These are phyloP conservation scores for Chiloscyllium plagiosum DNA, from an alignment of 2,113 vertebrate genomes.

Conservation along the genomic window DNA sequence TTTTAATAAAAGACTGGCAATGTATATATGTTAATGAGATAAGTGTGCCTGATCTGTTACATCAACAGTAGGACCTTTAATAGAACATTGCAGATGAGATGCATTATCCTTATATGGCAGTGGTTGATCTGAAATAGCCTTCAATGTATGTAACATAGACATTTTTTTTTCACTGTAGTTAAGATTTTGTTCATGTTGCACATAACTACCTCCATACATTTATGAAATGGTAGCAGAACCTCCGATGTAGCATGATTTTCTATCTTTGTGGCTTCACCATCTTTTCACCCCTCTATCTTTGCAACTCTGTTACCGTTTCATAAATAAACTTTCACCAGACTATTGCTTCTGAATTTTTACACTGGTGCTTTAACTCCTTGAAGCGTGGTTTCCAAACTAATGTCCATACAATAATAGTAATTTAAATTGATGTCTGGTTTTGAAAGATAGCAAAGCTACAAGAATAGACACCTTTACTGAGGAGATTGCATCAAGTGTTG, in stretches of 20 bases:
- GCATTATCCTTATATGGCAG: neutral
- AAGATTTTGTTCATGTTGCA: constrained; percentile 54
- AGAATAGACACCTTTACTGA: constrained; percentile 12
- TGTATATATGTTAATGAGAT: constrained; percentile 24
- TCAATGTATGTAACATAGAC: constrained; percentile 26
- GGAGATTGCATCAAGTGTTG: neutral
- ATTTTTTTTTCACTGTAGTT: constrained; percentile 26
- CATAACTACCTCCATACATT: constrained; percentile 90
- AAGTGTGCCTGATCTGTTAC: constrained; percentile 28
- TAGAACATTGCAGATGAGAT: neutral
- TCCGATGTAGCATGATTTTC: constrained; percentile 18
- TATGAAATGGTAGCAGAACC: constrained; percentile 66
- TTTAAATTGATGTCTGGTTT: neutral
- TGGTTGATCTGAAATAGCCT: constrained; percentile 11
- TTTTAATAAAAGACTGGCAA: neutral
- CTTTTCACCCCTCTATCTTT: neutral
- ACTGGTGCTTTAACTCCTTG: constrained; percentile 36
- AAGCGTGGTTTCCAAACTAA: constrained; percentile 19
- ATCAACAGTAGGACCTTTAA: neutral
- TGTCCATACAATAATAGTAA: neutral
- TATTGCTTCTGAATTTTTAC: constrained; percentile 28
- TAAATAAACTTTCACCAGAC: constrained; percentile 30
- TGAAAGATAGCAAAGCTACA: neutral
- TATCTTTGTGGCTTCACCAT: neutral
- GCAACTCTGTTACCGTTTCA: constrained; percentile 20